Evolutionary conservation across 2,113 vertebrate species (phyloP), one percentile per base, ranked within the genome.

Genomic region (Dasyornis broadbenti): DNA sequence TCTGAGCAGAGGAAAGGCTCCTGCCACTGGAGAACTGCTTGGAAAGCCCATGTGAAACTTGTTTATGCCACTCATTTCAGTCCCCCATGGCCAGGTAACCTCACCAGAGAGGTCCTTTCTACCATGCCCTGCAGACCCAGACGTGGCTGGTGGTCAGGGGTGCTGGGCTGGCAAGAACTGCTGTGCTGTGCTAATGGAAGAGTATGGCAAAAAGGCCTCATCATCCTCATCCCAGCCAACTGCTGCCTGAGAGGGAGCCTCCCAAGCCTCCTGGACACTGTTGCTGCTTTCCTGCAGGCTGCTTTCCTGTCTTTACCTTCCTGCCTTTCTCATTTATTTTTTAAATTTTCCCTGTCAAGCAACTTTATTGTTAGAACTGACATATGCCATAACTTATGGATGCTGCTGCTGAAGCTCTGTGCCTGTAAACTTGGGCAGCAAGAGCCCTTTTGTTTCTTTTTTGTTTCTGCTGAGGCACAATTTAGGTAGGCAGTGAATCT

Each of bases 311-410:
- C 64, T 64, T 77, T 19, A 52, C 14, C 13, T 88, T 80, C 28
- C 61, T 52, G 4, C 14, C 10, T 69, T 30, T 65, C 24, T 39
- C 6, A 2, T 22, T 42, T 24, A 24, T 22, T 33, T 13, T 49
- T 27, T 1, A 4, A 3, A 6, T 69, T 85, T 78, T 44, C 20
- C 22, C 7, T 64, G 13, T 35, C 9, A 63, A 61, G 11, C 59
- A 45, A 17, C 11, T 73, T 28, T 14, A 16, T 23, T 39, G 21
- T 47, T 73, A 35, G 54, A 84, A 24, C 60, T 54, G 86, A 8
- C 0, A 0, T 18, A 19, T 50, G 15, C n/a, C 7, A 2, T 52
- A 52, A 76, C 3, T n/a, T 49, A 65, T 0, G 8, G 68, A 31
- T 61, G 37, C 33, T 82, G 35, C 59, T 86, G 73, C 37, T 17